Base-by-base conservation (phyloP, 2,797 vertebrate species). In the Pitangus sulphuratus region DNA sequence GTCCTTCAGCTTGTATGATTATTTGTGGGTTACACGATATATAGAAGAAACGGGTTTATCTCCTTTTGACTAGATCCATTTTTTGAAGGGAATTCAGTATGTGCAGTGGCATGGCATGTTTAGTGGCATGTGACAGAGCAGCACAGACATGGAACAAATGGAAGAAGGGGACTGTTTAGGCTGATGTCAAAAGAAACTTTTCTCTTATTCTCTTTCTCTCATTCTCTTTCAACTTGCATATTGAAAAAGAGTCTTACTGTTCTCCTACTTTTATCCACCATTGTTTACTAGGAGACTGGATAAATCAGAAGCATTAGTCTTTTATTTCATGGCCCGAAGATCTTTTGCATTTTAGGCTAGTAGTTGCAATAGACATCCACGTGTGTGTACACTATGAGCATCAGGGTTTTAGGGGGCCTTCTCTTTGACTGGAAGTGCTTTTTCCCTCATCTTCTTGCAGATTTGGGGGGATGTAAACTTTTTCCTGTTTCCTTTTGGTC, bases 91-190 rank as follows among this genome's bases (percentile, higher is more conserved):
- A 28, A 28, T 44, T 26, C 6, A 8, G 5, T 20, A 15, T 47
- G 35, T 40, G 39, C 45, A 47, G 28, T 35, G 70, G 9, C 19
- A 5, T 31, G 48, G 13, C 4, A 1, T 9, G 3, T 75, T 57
- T 69, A 0, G 40, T 64, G 42, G 11, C 0, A 0, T 18, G 26
- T 83, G 56, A 12, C 15, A 11, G 30, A 17, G 6, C 28, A 76
- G 47, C 48, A 66, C 50, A 53, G 37, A 30, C 12, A 9, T 0
- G 0, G 12, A 72, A 30, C 50, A 42, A 53, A 21, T 31, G 64
- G 42, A 76, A 72, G 8, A 76, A 50, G 8, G 42, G 7, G 12
- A 12, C 42, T 81, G 30, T n/a, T 79, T 53, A 83, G 85, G 14
- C 16, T 79, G 15, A 39, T 85, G 39, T n/a, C 9, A 20, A 20